Evolutionary conservation across 2,888 invertebrate species (phyloP).

Genomic region (Hyposoter didymator): DNA sequence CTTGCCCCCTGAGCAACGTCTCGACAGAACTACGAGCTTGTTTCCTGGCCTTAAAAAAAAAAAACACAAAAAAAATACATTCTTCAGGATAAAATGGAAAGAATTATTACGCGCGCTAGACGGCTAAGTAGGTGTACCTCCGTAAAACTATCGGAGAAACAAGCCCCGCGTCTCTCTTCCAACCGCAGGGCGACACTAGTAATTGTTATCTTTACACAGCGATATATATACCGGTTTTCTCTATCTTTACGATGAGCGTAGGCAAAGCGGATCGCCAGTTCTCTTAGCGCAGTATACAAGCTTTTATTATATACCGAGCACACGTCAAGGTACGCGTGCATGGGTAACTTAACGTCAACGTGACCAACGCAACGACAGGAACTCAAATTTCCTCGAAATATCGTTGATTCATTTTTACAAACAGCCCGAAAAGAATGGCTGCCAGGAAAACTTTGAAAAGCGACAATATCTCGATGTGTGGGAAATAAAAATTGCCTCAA

Average conservation of each 20-base stretch:
- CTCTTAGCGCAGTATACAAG: constrained; percentile 44
- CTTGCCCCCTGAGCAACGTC: constrained; percentile 20
- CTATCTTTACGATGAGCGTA: constrained; percentile 69
- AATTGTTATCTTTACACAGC: constrained; percentile 69
- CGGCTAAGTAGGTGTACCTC: constrained; percentile 55
- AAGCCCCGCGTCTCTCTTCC: constrained; percentile 46
- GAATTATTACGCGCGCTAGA: constrained; percentile 48
- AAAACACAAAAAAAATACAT: constrained; percentile 21
- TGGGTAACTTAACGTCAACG: constrained; percentile 23
- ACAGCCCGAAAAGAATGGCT: too few species aligned
- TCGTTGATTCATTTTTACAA: not conserved
- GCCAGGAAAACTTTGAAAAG: too few species aligned
- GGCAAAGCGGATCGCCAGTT: constrained; percentile 65
- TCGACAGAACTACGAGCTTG: constrained; percentile 31
- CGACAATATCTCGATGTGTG: not conserved
- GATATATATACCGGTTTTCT: constrained; percentile 67
- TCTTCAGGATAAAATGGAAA: constrained; percentile 32
- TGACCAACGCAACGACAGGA: not conserved
- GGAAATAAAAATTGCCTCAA: not conserved
- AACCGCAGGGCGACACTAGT: constrained; percentile 67
- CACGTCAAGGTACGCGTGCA: constrained; percentile 21
- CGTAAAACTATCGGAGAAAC: constrained; percentile 35
- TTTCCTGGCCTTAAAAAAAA: not conserved
- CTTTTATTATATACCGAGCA: constrained; percentile 57
- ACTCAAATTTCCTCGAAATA: not conserved